Evolutionary conservation across 2,888 invertebrate species (phyloP).

Genomic region (Zootermopsis nevadensis): DNA sequence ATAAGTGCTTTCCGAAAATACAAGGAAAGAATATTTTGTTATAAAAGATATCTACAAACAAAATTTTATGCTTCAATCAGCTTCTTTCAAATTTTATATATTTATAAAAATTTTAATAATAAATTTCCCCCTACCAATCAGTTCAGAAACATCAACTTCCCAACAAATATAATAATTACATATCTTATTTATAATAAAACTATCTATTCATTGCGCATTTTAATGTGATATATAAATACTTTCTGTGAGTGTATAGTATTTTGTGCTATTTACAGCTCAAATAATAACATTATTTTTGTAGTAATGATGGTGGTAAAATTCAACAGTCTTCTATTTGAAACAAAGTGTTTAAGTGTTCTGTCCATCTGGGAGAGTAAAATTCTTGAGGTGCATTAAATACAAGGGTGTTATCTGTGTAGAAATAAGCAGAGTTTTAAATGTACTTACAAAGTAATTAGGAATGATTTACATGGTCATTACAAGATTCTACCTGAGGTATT

Average conservation of each 20-base stretch:
- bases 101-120: constrained; percentile 35
- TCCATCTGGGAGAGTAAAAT: neutral
- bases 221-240: constrained; percentile 38
- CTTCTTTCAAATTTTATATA: constrained; percentile 5
- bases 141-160: constrained; percentile 18
- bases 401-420: neutral
- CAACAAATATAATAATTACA: constrained; percentile 30
- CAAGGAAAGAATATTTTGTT: constrained; percentile 24
- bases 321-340: neutral
- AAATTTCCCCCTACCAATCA: constrained; percentile 7
- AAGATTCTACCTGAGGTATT: constrained; percentile 12
- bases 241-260: constrained; percentile 4
- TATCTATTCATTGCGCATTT: constrained; percentile 4
- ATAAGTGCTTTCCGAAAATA: constrained; percentile 34
- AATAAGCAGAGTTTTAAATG: neutral
- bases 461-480: constrained; percentile 9
- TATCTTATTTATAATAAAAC: constrained; percentile 26
- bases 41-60: constrained; percentile 21
- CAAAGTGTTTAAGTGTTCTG: neutral
- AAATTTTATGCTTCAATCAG: neutral
- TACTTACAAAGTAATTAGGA: constrained; percentile 20
- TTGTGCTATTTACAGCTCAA: constrained; percentile 36
- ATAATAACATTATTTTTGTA: constrained; percentile 2
- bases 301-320: neutral
- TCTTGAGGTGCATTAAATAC: neutral